Evolutionary conservation across 2,113 vertebrate genomes (phyloP).

Genomic region (Phrynosoma blainvillii): DNA sequence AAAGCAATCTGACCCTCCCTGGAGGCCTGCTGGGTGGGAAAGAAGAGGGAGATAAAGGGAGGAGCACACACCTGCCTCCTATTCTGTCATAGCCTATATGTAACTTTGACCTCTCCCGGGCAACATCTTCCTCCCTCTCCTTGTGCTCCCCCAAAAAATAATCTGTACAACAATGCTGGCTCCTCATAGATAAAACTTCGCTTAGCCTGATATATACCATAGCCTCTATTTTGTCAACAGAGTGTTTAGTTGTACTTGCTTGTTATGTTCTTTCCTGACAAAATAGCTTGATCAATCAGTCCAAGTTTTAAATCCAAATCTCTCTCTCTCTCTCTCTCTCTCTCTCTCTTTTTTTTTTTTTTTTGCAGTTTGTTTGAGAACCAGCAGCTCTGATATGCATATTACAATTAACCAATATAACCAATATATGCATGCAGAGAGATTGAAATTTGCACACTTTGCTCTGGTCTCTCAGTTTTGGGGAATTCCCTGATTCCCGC

Average conservation of each 20-base stretch:
- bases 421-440: not conserved
- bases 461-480: not conserved
- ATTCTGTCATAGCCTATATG: not conserved
- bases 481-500: not conserved
- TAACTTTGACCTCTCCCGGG: not conserved
- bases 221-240: not conserved
- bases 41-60: not conserved
- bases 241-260: not conserved
- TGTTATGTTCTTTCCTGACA: not conserved
- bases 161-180: not conserved
- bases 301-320: not conserved
- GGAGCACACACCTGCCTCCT: too few relatives aligned
- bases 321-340: too few relatives aligned
- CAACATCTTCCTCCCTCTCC: not conserved
- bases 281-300: not conserved
- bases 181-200: not conserved
- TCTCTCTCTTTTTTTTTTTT: too few relatives aligned
- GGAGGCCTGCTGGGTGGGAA: not conserved
- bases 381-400: not conserved
- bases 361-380: not conserved
- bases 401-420: not conserved
- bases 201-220: not conserved
- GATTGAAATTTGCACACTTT: not conserved
- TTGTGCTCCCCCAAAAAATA: too few relatives aligned
- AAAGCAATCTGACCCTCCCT: not conserved